Percentiles rank a stretch among this genome's conserved stretches.
phyloP scores from a whole-genome alignment of 2,113 vertebrate species.

The Vireo altiloquus region DNA sequence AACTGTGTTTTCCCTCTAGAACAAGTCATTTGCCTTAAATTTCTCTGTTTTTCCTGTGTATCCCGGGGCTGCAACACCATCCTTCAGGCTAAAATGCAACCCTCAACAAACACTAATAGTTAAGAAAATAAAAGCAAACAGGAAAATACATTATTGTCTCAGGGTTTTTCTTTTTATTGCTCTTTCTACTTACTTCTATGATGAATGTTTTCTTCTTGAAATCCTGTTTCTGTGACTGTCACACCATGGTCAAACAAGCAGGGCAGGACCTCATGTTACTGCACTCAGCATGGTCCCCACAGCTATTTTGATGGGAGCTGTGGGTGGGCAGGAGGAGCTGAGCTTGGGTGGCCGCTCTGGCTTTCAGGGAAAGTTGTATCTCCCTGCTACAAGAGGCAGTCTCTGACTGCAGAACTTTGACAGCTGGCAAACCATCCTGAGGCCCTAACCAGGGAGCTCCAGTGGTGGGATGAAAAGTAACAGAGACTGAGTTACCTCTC shows the following conservation, averaged over 20 bases:
- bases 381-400: neutral
- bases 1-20: neutral
- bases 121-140: neutral
- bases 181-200: neutral
- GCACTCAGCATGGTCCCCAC: neutral
- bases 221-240: neutral
- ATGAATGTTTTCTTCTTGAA: neutral
- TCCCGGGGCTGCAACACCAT: neutral
- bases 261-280: neutral
- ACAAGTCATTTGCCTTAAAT: neutral
- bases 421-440: neutral
- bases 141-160: neutral
- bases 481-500: neutral
- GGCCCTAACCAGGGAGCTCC: neutral
- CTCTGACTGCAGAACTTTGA: neutral
- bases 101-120: neutral
- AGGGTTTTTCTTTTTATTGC: neutral
- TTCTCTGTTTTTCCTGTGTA: neutral
- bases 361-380: neutral
- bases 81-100: neutral
- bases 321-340: neutral
- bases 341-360: neutral
- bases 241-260: neutral
- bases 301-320: neutral
- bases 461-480: neutral